phyloP scores from a whole-genome alignment of 2,797 vertebrate species.

The Philypnodon macrostomus region DNA sequence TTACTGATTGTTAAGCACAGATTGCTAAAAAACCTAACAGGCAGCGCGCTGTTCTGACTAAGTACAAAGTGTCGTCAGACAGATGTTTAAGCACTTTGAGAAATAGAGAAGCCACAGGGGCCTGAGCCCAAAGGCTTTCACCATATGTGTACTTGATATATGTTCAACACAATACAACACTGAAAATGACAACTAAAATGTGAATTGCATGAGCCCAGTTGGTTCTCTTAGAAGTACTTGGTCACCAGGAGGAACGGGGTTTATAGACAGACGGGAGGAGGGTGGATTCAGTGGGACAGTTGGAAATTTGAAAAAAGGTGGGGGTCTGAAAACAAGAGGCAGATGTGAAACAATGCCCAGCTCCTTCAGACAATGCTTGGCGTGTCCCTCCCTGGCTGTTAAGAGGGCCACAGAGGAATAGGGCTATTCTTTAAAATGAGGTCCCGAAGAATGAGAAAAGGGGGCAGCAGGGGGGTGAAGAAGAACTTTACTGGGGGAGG shows the following conservation, averaged over 20 bases:
- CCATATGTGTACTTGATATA: slow-evolving; percentile 65
- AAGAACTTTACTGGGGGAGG: slow-evolving; percentile 56
- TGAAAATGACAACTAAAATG: slow-evolving; percentile 58
- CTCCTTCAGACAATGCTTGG: slow-evolving; percentile 73
- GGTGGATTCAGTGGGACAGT: slow-evolving; percentile 74
- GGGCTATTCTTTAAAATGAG: slow-evolving; percentile 67
- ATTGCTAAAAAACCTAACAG: slow-evolving; percentile 66
- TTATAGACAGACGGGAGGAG: slow-evolving; percentile 57
- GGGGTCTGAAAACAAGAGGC: slow-evolving; percentile 77
- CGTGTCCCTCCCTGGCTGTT: slow-evolving; percentile 71
- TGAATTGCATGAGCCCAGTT: slow-evolving; percentile 52
- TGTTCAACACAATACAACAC: slow-evolving; percentile 43
- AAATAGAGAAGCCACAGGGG: slow-evolving; percentile 68
- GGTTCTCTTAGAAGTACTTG: slow-evolving; percentile 49
- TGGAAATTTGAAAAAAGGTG: slow-evolving; percentile 76
- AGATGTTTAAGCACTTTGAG: slow-evolving; percentile 73
- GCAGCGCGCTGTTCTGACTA: slow-evolving; percentile 53
- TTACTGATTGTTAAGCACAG: slow-evolving; percentile 59
- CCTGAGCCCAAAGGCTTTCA: slow-evolving; percentile 65
- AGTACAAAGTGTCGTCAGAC: slow-evolving; percentile 61
- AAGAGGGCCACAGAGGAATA: slow-evolving; percentile 73
- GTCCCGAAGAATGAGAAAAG: slow-evolving; percentile 58
- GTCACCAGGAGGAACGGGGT: slow-evolving; percentile 56
- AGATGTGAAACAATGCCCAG: slow-evolving; percentile 79
- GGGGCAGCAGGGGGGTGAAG: slow-evolving; percentile 12